Evolutionary conservation across 2,113 vertebrate species (phyloP).

Genomic region (Saguinus imperator): DNA sequence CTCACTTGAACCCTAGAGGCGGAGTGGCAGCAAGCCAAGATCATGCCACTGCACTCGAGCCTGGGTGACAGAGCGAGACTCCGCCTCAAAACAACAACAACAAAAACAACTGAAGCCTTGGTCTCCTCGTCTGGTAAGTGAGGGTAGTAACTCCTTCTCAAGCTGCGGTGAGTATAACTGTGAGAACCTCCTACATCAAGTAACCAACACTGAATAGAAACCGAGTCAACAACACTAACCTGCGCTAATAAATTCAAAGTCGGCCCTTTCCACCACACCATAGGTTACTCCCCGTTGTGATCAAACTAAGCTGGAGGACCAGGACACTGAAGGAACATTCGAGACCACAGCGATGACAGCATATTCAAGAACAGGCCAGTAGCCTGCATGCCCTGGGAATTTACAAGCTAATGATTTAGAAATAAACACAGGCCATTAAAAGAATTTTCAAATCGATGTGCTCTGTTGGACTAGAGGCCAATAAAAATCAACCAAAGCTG

Average conservation of each 20-base stretch:
- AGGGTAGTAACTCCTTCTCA: neutral
- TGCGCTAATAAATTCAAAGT: neutral
- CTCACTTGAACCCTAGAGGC: no score
- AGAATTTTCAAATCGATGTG: constrained; percentile 33
- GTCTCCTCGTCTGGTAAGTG: neutral
- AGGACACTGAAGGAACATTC: neutral
- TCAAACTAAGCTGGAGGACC: neutral
- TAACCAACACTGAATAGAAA: neutral
- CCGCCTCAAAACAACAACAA: no score
- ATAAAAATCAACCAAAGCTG: constrained; percentile 18
- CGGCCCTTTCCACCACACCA: no score
- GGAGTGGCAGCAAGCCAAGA: no score
- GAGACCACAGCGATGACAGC: rapidly evolving
- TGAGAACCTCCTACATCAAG: neutral
- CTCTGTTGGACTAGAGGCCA: constrained; percentile 2
- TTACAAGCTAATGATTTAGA: constrained; percentile 22
- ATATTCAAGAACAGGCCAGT: neutral
- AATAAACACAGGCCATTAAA: constrained; percentile 46
- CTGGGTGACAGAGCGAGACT: no score
- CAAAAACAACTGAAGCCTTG: neutral
- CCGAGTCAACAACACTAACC: neutral
- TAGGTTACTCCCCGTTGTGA: neutral
- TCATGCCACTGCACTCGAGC: no score
- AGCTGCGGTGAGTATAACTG: neutral
- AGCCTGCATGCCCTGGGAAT: neutral